phyloP scores from a whole-genome alignment of 2,113 vertebrate genomes.

The Orycteropus afer region DNA sequence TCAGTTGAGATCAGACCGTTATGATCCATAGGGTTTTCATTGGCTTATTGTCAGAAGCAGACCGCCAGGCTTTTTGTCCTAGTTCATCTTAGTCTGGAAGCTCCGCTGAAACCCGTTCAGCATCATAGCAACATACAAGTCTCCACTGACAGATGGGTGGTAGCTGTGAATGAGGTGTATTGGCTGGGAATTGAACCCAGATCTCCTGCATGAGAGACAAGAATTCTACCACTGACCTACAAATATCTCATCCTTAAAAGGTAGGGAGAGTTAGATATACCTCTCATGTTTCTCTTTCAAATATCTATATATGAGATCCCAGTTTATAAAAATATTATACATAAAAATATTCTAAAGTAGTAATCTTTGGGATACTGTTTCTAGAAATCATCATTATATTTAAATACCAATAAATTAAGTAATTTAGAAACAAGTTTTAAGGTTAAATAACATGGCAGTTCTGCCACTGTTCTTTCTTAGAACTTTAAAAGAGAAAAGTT shows the following conservation, averaged over 20 bases:
- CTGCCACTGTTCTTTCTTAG: not conserved
- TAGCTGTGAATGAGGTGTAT: not conserved
- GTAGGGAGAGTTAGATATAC: not conserved
- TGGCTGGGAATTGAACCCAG: not conserved
- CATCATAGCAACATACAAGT: not conserved
- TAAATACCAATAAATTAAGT: not conserved
- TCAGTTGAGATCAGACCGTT: not conserved
- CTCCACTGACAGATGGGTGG: not conserved
- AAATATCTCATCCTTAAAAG: not conserved
- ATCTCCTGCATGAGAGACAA: not conserved
- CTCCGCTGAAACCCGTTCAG: not conserved
- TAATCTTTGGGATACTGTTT: not conserved
- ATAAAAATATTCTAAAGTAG: not conserved
- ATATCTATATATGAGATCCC: not conserved
- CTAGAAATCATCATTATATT: not conserved
- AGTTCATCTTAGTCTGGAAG: not conserved
- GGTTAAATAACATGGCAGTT: not conserved
- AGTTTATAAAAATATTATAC: not conserved
- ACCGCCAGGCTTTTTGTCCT: not conserved
- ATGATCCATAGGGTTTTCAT: not conserved
- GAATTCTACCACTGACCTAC: not conserved
- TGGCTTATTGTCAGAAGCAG: not conserved
- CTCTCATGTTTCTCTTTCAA: not conserved
- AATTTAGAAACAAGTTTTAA: not conserved
- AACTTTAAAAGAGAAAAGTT: slow-evolving; percentile 33